Evolutionary conservation across 2,797 vertebrate species (phyloP), one percentile per base, ranked within the genome.

Genomic region (Oreortyx pictus): DNA sequence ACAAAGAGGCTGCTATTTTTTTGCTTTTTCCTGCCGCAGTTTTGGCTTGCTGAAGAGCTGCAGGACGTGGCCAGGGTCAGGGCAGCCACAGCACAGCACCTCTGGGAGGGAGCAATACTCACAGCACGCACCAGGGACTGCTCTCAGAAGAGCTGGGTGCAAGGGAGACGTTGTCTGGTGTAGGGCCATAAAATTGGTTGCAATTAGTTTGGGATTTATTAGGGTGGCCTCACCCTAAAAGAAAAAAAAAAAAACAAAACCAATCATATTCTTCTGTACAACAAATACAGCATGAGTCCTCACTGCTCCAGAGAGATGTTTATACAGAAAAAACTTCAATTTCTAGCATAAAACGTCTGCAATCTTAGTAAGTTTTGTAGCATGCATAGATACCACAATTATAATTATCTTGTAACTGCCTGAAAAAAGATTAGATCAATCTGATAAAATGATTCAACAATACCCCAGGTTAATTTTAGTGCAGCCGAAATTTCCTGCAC

Each of bases 21-120:
- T 37, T 60, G 35, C 13, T 64, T 62, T 81, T 59, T 54, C 43
- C 43, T 0, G 0, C 9, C 0, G 19, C 0, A 0, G 29, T 8
- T 56, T 43, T 29, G 23, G 79, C n/a, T 37, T 60, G 22, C 67
- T 80, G 52, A 39, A 60, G 81, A 74, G 78, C 31, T 43, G 49
- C 57, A 44, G 47, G 47, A 76, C 75, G 52, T 61, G 0, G 0
- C 27, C 5, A 2, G 54, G 16, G 22, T 31, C 1, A 0, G 65
- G 70, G 66, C 57, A 89, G 50, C 9, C 3, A 1, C 41, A 82
- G 47, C n/a, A 78, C 70, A 4, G 2, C 56, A 54, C 9, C 37
- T 65, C 66, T 46, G 65, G 0, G 1, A 79, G 71, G 61, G 61
- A 64, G 61, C 27, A 1, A 24, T 3, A 3, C 41, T 73, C 3